Evolutionary conservation across 2,113 vertebrate genomes (phyloP), one percentile per base, ranked within the genome.

Genomic region (Chaenogobius annularis): DNA sequence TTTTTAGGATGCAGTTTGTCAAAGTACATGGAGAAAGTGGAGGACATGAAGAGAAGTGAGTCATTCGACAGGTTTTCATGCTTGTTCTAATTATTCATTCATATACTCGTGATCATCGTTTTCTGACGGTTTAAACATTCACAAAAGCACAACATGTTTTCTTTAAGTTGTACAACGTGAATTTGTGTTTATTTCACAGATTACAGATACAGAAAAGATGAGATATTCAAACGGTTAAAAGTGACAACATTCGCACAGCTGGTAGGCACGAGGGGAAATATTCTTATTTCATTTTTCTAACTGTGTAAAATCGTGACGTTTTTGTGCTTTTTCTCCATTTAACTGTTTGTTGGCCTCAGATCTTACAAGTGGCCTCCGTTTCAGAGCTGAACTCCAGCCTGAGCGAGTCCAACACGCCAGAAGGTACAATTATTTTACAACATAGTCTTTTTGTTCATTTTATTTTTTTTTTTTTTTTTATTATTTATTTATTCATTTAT

Each of bases 121-220:
- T 40, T 40, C 37, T 40, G 37, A 40, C 37, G 6, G 6, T 7
- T 40, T 40, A 40, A 40, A 40, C 37, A 5, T 40, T 40, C 37
- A 46, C 14, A 50, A 14, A 50, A 50, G 14, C 13, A 50, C 7
- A 15, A 40, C 5, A 19, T 19, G 48, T 52, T 19, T 19, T 52
- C 13, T 5, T 52, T 15, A 17, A 17, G 5, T 6, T 19, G 17
- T 52, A 6, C 37, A 40, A 7, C 8, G 37, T 40, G 37, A 52
- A 12, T 55, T 22, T 55, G 54, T 11, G 11, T 12, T n/a, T 55
- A 55, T 40, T 7, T 83, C 59, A 48, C 64, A 95, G 98, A 98
- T 95, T 98, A 98, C 90, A 96, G 96, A n/a, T 98, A 98, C 54
- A 95, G 89, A 90, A 97, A 96, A 87, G 95, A 95, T 31, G 98